Evolutionary conservation across 2,113 vertebrate species (phyloP), one percentile per base, ranked within the genome.

Genomic region (Columbina picui): DNA sequence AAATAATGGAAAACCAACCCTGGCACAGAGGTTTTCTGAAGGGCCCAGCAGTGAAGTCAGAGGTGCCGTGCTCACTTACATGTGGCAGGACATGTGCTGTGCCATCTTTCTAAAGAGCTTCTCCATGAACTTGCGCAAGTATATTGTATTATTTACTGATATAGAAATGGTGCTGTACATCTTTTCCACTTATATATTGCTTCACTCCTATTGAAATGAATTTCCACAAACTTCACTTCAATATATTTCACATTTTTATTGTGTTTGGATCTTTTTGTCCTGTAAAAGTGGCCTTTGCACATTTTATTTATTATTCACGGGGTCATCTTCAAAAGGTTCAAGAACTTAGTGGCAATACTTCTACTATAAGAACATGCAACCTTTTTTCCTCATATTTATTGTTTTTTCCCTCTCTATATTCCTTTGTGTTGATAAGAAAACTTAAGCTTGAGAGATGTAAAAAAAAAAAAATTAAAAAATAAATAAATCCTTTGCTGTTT

Each of bases 221-320:
- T 93, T 94, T 94, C 50, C 64, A 73, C 84, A 80, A 76, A 81
- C 43, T 39, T 60, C 53, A 75, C 82, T 90, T 93, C 69, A 73
- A 78, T 76, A 57, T 65, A 38, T 80, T 95, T 96, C 92, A 96
- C 61, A 89, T 91, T 95, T 96, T 86, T 89, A 78, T 97, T 95
- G 69, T 96, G 83, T 49, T 93, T 60, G 49, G 59, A 70, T 94
- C 57, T 73, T 94, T 93, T 89, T 96, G 71, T 88, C 76, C 65
- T 91, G 76, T 94, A 95, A 89, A 95, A 79, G 57, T 80, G 87
- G 89, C 88, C 67, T 79, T 94, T 90, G 84, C 84, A 27, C 59
- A 27, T 82, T 89, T 25, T 87, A 41, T 94, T 96, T 68, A 3
- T 94, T 96, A 80, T 80, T 97, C 87, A 63, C 34, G 14, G 93